Evolutionary conservation across 1,140 invertebrate species (phyloP).

Genomic region (Ostrea denselamellosa): DNA sequence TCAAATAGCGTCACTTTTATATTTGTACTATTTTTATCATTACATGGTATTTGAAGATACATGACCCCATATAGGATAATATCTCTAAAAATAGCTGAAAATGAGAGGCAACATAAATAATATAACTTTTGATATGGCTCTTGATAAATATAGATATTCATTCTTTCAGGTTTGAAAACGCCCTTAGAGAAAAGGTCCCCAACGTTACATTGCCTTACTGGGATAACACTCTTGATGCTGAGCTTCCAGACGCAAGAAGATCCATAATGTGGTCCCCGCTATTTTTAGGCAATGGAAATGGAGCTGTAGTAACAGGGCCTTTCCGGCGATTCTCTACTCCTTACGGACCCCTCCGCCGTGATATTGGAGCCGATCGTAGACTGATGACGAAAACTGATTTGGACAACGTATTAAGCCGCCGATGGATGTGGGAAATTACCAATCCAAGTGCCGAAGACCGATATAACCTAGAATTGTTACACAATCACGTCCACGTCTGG

Average conservation of each 20-base stretch:
- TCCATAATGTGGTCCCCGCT: conserved; percentile 77
- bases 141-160: background rate
- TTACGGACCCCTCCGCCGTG: conserved; percentile 59
- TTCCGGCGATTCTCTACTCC: conserved; percentile 64
- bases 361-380: conserved; percentile 57
- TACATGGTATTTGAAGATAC: no score
- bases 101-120: no score
- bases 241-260: conserved; percentile 72
- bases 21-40: no score
- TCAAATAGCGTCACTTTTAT: no score
- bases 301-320: conserved; percentile 76
- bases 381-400: conserved; percentile 61
- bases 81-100: no score
- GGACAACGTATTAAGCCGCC: conserved; percentile 45
- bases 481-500: conserved; percentile 65
- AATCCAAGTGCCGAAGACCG: conserved; percentile 63
- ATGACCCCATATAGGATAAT: no score
- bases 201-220: conserved; percentile 78
- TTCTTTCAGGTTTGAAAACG: conserved; percentile 68
- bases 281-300: conserved; percentile 77
- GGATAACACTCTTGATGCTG: conserved; percentile 77
- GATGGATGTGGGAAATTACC: conserved; percentile 63
- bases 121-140: no score
- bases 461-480: conserved; percentile 64
- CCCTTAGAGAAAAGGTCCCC: conserved; percentile 67